Evolutionary conservation across 2,113 vertebrate species (phyloP), one percentile per base, ranked within the genome.

Genomic region (Lipotes vexillifer): DNA sequence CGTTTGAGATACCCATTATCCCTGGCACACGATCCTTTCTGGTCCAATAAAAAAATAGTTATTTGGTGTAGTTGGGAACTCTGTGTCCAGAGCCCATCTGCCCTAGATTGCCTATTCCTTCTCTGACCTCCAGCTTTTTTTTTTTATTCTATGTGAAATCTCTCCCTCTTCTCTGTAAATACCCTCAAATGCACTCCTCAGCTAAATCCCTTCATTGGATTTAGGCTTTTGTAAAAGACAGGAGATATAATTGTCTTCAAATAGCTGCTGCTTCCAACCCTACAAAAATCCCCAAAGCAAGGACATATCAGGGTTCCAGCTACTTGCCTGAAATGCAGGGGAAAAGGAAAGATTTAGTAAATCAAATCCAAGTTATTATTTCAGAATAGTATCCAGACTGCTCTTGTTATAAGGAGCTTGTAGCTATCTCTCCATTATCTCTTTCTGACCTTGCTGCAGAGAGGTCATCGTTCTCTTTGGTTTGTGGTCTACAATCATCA

Each of bases 151-250:
- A 80, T n/a, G 27, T 88, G 25, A 96, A 83, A 63, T 77, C 25
- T 63, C 69, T 63, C 44, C 15, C 18, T 85, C 20, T 77, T 77
- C n/a, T 66, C 27, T 86, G 23, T 78, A 74, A 90, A 49, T 65
- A 78, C 29, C 25, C 23, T 78, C n/a, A 66, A 88, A 72, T 69
- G 18, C 5, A 72, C 17, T 77, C 8, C 29, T 85, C 55, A 36
- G 14, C 33, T 89, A 63, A 55, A 55, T 81, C 41, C 75, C n/a
- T 65, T 75, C 78, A 38, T 18, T 89, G n/a, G 21, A 10, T 31
- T 91, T 88, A 88, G 61, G 74, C 41, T 86, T 96, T 90, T 94
- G 61, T 38, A 83, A 83, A 95, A 94, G 25, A 52, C 20, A 57
- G 15, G 18, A 80, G 38, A 36, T 86, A 38, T 25, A 81, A 68